These are phyloP conservation scores for Conomelus anceps DNA, from an alignment of 2,888 invertebrate genomes.

Conservation along the genomic window DNA sequence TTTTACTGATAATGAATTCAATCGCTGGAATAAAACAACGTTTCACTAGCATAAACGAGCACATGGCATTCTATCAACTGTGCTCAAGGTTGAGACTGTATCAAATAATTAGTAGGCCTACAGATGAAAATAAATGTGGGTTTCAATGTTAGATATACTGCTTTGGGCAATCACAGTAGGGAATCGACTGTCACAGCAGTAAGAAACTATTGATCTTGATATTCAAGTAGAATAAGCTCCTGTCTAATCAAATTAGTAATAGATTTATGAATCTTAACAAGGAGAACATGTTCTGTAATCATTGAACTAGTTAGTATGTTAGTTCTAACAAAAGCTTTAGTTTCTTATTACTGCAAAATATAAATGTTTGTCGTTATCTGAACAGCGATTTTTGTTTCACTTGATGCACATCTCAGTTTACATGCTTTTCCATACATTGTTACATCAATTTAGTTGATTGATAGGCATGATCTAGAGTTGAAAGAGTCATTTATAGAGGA, in stretches of 20 bases:
- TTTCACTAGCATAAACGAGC: background rate
- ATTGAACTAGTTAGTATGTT: too few relatives aligned
- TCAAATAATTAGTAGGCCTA: background rate
- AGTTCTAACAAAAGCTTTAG: too few relatives aligned
- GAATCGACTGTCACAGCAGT: background rate
- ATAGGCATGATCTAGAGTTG: too few relatives aligned
- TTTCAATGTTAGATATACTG: background rate
- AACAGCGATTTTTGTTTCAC: too few relatives aligned
- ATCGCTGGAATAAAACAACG: background rate
- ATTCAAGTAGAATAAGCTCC: background rate
- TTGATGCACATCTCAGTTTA: too few relatives aligned
- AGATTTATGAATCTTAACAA: background rate
- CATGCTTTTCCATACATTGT: too few relatives aligned
- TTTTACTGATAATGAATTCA: background rate
- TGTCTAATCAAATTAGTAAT: background rate
- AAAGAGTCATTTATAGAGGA: background rate
- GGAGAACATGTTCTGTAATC: background rate
- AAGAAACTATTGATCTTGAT: background rate
- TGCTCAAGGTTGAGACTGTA: background rate
- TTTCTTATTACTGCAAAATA: background rate
- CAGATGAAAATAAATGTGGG: background rate
- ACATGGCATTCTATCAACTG: background rate
- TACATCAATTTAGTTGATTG: too few relatives aligned
- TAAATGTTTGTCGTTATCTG: too few relatives aligned
- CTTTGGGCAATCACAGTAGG: background rate